Evolutionary conservation across 2,113 vertebrate genomes (phyloP).

Genomic region (Tor tambroides): DNA sequence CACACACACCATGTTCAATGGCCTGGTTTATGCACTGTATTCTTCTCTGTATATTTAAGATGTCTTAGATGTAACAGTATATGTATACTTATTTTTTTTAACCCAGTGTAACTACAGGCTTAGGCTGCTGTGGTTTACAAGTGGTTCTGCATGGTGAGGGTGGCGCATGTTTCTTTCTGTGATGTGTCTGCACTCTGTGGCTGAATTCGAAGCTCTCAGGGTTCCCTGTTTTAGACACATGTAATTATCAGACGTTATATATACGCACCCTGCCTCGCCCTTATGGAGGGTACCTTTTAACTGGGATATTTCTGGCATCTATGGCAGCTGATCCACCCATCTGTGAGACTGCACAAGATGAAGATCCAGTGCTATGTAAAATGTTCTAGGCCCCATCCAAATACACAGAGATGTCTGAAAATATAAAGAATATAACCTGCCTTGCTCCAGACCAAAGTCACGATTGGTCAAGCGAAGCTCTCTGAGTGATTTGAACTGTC

Average conservation of each 20-base stretch:
- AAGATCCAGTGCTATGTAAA: neutral
- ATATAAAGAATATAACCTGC: neutral
- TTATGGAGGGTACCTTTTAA: conserved; percentile 57
- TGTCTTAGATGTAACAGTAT: conserved; percentile 17
- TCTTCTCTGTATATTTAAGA: conserved; percentile 16
- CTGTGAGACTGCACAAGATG: conserved; percentile 29
- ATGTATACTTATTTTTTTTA: conserved; percentile 33
- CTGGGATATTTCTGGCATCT: conserved; percentile 55
- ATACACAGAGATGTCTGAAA: neutral
- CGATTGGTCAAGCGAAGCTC: neutral
- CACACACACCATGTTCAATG: conserved; percentile 16
- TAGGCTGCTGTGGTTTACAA: conserved; percentile 51
- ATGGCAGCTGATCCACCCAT: conserved; percentile 51
- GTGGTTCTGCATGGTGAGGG: conserved; percentile 26
- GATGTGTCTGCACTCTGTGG: conserved; percentile 54
- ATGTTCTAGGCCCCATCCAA: too few species aligned
- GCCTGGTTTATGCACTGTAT: neutral
- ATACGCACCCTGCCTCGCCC: conserved; percentile 54
- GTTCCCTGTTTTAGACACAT: conserved; percentile 60
- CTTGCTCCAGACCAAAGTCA: neutral
- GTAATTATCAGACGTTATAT: conserved; percentile 60
- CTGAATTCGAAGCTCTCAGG: conserved; percentile 45
- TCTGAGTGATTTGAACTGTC: neutral
- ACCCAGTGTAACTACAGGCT: conserved; percentile 50
- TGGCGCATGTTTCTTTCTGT: conserved; percentile 38